A percentile compares a stretch with the other conserved stretches of the same genome.
Conservation (phyloP, 2,113 vertebrate species). For the Menidia beryllina region DNA sequence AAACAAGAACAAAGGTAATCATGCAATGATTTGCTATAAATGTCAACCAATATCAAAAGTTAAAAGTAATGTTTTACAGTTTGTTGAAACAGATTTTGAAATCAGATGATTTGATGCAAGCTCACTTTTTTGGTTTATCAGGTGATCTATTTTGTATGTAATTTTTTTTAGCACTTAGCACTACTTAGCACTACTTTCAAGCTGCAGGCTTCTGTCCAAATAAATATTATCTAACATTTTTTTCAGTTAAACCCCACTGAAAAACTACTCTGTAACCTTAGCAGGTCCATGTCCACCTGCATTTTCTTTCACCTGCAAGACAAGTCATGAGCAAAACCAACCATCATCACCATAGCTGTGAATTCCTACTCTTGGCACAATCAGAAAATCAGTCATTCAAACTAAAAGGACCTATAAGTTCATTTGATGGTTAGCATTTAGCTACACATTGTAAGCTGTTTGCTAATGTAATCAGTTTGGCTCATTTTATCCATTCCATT, state of each 20-base stretch:
- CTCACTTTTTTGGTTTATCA: too few relatives aligned
- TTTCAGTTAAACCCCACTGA: not conserved
- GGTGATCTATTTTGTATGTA: too few relatives aligned
- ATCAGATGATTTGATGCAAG: too few relatives aligned
- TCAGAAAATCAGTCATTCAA: not conserved
- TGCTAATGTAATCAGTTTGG: too few relatives aligned
- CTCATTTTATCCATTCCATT: too few relatives aligned
- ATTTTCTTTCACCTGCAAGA: not conserved
- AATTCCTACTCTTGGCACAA: not conserved
- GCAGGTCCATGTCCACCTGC: not conserved
- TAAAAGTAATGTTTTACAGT: too few relatives aligned
- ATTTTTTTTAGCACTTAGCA: too few relatives aligned
- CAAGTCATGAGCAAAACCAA: not conserved
- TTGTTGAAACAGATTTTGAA: too few relatives aligned
- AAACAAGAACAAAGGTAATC: too few relatives aligned
- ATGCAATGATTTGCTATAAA: too few relatives aligned
- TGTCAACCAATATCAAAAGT: too few relatives aligned
- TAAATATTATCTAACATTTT: not conserved
- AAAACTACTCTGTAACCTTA: not conserved
- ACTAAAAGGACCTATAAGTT: not conserved
- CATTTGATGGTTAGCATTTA: not conserved
- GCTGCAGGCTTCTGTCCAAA: not conserved
- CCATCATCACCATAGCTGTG: not conserved
- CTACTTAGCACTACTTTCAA: not conserved
- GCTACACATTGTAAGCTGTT: not conserved